phyloP scores from a whole-genome alignment of 1,140 invertebrate species.

The Pteromalus puparum region DNA sequence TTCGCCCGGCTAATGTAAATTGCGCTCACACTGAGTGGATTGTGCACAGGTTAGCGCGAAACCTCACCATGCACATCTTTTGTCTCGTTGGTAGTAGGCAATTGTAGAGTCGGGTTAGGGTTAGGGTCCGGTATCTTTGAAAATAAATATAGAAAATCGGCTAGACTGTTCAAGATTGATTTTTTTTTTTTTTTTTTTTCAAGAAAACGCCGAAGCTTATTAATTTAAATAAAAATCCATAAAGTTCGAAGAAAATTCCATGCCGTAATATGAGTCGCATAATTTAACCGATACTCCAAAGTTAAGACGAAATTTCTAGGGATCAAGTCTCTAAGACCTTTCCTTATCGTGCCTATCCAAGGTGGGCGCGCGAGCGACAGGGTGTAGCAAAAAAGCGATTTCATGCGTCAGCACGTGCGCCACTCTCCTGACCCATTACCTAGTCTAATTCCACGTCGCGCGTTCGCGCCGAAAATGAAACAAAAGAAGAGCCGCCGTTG shows the following conservation, averaged over 20 bases:
- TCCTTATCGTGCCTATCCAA: background rate
- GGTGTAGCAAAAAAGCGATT: background rate
- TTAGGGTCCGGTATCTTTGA: background rate
- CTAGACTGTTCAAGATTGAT: too few species aligned
- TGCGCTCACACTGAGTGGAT: slow-evolving; percentile 48
- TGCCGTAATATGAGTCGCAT: too few species aligned
- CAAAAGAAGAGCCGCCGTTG: background rate
- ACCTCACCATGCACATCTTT: slow-evolving; percentile 43
- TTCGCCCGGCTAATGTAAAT: slow-evolving; percentile 70
- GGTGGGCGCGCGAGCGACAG: background rate
- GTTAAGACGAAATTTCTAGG: too few species aligned
- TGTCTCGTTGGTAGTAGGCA: background rate
- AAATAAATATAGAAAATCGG: slow-evolving; percentile 18
- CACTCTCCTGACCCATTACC: slow-evolving; percentile 3
- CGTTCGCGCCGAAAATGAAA: slow-evolving; percentile 1
- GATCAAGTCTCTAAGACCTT: background rate
- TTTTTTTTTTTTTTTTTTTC: too few species aligned
- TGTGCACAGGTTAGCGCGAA: slow-evolving; percentile 41
- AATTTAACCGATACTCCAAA: too few species aligned
- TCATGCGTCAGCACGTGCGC: slow-evolving; percentile 18
- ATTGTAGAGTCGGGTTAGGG: background rate
- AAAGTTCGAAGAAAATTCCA: too few species aligned
- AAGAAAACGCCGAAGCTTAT: too few species aligned
- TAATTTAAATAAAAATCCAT: too few species aligned
- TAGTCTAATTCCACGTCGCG: background rate